Base-by-base conservation (phyloP, 2,888 invertebrate species). In the Disparrhopalites patrizii region DNA sequence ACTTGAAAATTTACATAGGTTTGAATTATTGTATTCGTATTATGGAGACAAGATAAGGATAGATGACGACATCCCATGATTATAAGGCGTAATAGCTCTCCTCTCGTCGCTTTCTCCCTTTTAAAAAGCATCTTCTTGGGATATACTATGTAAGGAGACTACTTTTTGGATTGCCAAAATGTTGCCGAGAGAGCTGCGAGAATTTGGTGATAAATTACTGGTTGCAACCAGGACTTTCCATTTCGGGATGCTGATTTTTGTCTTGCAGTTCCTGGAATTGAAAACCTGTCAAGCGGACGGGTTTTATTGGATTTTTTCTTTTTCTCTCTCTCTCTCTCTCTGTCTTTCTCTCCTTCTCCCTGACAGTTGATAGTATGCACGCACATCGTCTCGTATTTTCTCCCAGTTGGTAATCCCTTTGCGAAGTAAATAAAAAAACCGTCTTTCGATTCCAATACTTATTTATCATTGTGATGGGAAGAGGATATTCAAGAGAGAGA, bases 191-290 rank as follows among this genome's bases (percentile, higher is more conserved):
- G 25, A 18, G 47, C 36, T 47, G 10, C 47, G 3, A 8, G 23
- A 23, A n/a, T n/a, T n/a, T n/a, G n/a, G 47, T 47, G 47, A 47
- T 47, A 47, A 47, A 47, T 47, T 47, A 23, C 47, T 47, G 47
- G 47, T 47, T 20, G 47, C 20, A 47, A n/a, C n/a, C 8, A n/a
- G 23, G 47, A 25, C 20, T 47, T 47, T 47, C 47, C 47, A 47
- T 55, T 55, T 55, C 54, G 23, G 54, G 54, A 30, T 54, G 20
- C 15, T 54, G 54, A 54, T 30, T 54, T 47, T 54, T 31, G 54
- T 31, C 31, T 54, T 31, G 30, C 18, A 31, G 54, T 31, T 30
- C 31, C 31, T n/a, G 54, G 30, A 54, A 54, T 54, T 15, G 54
- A 54, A 54, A 54, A 31, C 20, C 54, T 54, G 54, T 54, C 54